phyloP scores from a whole-genome alignment of 2,113 vertebrate species.

The Thalassarche chlororhynchos region DNA sequence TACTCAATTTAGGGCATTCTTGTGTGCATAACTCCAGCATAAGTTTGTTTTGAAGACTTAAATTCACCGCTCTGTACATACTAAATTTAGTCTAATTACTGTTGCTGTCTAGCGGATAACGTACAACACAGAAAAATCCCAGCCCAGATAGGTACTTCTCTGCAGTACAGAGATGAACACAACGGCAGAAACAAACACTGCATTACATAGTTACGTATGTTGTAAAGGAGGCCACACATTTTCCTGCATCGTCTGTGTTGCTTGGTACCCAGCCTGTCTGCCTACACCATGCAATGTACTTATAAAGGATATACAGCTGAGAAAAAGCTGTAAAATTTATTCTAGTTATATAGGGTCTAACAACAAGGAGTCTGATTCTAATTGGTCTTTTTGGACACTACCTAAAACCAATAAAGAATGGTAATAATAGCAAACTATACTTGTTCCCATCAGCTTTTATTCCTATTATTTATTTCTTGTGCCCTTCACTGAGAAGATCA shows the following conservation, averaged over 20 bases:
- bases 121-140: neutral
- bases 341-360: neutral
- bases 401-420: neutral
- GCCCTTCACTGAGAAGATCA: neutral
- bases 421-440: neutral
- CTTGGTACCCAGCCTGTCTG: neutral
- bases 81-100: conserved; percentile 27
- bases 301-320: neutral
- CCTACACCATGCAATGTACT: neutral
- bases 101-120: neutral
- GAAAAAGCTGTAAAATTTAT: neutral
- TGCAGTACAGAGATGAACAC: neutral
- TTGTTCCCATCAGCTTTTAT: neutral
- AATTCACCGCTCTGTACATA: neutral
- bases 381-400: neutral
- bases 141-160: neutral
- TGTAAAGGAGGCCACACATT: neutral
- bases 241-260: neutral
- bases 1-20: conserved; percentile 2
- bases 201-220: neutral
- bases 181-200: neutral
- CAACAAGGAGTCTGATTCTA: neutral
- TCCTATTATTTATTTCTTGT: neutral
- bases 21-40: neutral
- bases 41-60: conserved; percentile 24